phyloP scores from a whole-genome alignment of 1,140 invertebrate species.

The Apis cerana region DNA sequence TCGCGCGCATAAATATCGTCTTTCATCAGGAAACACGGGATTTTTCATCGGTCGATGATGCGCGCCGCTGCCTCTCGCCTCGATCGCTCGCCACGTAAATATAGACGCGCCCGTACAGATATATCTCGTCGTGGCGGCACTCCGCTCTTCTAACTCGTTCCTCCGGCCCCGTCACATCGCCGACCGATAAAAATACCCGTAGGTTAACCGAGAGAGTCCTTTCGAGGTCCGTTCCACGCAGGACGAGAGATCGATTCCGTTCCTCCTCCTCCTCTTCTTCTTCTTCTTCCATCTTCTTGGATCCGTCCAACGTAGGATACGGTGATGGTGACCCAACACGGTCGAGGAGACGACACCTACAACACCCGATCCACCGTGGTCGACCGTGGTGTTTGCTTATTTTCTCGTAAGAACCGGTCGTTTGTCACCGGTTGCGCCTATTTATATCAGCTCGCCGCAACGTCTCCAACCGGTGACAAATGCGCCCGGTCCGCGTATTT shows the following conservation, averaged over 20 bases:
- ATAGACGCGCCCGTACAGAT: slow-evolving; percentile 60
- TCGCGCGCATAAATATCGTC: slow-evolving; percentile 58
- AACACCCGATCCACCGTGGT: slow-evolving; percentile 26
- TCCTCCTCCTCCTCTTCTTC: background rate
- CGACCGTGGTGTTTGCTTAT: slow-evolving; percentile 72
- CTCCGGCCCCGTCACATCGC: background rate
- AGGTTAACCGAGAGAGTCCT: slow-evolving; percentile 19
- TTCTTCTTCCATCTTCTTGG: too few species aligned
- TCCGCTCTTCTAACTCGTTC: slow-evolving; percentile 22
- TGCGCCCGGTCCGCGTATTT: slow-evolving; percentile 69
- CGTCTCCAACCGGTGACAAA: slow-evolving; percentile 73
- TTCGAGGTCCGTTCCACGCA: too few species aligned
- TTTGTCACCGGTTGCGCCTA: slow-evolving; percentile 77
- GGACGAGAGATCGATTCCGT: slow-evolving; percentile 23
- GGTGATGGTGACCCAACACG: slow-evolving; percentile 22
- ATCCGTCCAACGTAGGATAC: slow-evolving; percentile 11
- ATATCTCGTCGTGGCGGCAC: slow-evolving; percentile 43
- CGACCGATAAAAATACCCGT: slow-evolving; percentile 48
- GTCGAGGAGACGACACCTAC: slow-evolving; percentile 35
- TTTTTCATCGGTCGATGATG: slow-evolving; percentile 64
- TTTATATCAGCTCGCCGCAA: slow-evolving; percentile 74
- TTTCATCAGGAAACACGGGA: slow-evolving; percentile 59
- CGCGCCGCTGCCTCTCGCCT: slow-evolving; percentile 33
- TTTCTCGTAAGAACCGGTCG: slow-evolving; percentile 75
- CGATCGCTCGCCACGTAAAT: slow-evolving; percentile 60